Conservation (phyloP, 2,113 vertebrate genomes). For the Sisor rabdophorus region DNA sequence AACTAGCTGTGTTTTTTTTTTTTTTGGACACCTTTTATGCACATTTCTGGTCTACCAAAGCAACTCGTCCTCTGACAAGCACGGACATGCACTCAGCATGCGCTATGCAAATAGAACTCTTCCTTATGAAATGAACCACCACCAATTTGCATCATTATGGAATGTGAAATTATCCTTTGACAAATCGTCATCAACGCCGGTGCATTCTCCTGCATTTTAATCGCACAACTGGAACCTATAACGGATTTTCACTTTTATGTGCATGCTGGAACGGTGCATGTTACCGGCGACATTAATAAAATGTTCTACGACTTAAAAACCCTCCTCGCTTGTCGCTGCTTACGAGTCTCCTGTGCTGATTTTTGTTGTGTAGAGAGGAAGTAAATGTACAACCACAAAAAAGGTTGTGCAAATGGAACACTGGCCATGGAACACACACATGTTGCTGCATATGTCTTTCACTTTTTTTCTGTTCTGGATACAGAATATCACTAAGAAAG, state of each 20-base stretch:
- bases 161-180: conserved; percentile 42
- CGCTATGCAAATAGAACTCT: conserved; percentile 36
- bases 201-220: conserved; percentile 49
- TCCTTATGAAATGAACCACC: conserved; percentile 35
- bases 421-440: too few species aligned
- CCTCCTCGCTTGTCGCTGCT: conserved; percentile 54
- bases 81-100: conserved; percentile 28
- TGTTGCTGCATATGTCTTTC: neutral
- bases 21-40: neutral
- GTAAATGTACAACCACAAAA: conserved; percentile 17
- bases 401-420: conserved; percentile 15
- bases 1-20: neutral
- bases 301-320: conserved; percentile 49
- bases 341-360: conserved; percentile 29
- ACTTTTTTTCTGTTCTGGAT: conserved; percentile 8
- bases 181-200: conserved; percentile 45
- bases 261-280: conserved; percentile 45
- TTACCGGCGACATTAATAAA: conserved; percentile 59
- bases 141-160: conserved; percentile 40
- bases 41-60: neutral
- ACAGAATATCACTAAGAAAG: conserved; percentile 34
- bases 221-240: conserved; percentile 51
- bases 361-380: neutral
- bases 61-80: neutral
- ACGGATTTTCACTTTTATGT: conserved; percentile 36